These are phyloP conservation scores for Plecturocebus donacophilus DNA, from an alignment of 2,113 vertebrate genomes.

Conservation along the genomic window DNA sequence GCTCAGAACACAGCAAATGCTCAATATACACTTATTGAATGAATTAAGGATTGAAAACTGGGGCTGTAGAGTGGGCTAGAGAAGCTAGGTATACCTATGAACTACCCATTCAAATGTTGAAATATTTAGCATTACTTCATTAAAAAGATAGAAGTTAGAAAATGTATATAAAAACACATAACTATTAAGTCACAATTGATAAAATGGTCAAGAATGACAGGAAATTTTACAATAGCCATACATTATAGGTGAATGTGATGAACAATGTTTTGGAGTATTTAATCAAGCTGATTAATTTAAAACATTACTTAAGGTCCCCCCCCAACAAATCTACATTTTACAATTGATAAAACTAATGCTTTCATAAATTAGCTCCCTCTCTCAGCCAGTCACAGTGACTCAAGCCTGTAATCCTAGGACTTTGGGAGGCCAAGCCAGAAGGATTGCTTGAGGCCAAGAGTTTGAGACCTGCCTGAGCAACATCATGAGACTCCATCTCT, in stretches of 20 bases:
- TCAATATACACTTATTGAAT: neutral
- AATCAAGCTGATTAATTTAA: neutral
- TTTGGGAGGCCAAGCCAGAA: too few relatives aligned
- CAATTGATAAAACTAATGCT: neutral
- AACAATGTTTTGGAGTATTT: constrained; percentile 21
- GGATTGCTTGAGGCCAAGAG: too few relatives aligned
- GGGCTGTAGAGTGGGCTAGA: neutral
- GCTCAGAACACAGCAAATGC: neutral
- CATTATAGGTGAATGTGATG: neutral
- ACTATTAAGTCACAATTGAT: neutral
- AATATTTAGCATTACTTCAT: neutral
- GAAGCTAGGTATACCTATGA: neutral
- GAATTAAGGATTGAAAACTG: neutral
- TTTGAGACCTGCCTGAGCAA: too few relatives aligned
- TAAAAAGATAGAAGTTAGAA: neutral
- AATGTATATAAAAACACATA: neutral
- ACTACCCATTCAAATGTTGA: neutral
- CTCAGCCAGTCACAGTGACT: neutral
- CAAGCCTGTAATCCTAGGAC: too few relatives aligned
- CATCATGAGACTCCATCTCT: too few relatives aligned
- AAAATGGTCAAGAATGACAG: neutral
- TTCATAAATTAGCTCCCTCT: neutral
- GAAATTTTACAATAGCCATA: neutral
- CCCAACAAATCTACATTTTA: neutral
- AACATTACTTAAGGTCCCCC: neutral